These are phyloP conservation scores for Venustaconcha ellipsiformis DNA, from an alignment of 1,140 invertebrate species.

Conservation along the genomic window DNA sequence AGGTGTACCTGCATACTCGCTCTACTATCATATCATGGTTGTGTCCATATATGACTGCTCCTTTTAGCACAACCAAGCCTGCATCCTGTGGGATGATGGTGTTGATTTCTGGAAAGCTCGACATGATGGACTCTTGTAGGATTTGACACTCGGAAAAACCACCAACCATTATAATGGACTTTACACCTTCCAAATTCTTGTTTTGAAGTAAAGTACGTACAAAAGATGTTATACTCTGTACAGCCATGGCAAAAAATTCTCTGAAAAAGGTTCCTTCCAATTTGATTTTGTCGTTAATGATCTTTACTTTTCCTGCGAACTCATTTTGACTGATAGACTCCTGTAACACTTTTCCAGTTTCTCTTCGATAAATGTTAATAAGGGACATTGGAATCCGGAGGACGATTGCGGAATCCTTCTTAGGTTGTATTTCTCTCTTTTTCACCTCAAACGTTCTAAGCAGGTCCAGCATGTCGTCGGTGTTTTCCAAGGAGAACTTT, in stretches of 20 bases:
- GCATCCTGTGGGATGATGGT: constrained; percentile 22
- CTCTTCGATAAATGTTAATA: constrained; percentile 13
- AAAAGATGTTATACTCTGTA: constrained; percentile 22
- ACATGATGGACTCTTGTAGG: constrained; percentile 29
- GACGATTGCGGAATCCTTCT: constrained; percentile 2
- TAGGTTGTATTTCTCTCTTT: constrained; percentile 16
- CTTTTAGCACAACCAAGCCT: constrained; percentile 24
- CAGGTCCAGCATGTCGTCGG: constrained; percentile 24
- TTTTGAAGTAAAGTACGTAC: constrained; percentile 1
- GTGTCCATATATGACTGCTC: constrained; percentile 26
- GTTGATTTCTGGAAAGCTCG: constrained; percentile 16
- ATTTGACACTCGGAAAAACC: constrained; percentile 25
- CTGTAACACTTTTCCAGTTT: constrained; percentile 16
- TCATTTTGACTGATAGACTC: constrained; percentile 20
- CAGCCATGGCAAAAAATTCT: constrained; percentile 26
- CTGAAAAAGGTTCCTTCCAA: constrained; percentile 27
- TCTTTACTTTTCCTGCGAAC: constrained; percentile 21
- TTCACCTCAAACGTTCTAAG: constrained; percentile 21
- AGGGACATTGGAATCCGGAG: constrained; percentile 21
- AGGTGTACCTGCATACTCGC: constrained; percentile 17
- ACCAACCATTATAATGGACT: constrained; percentile 11
- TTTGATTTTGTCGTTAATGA: constrained; percentile 3
- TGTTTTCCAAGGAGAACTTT: constrained; percentile 15
- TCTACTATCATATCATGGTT: constrained; percentile 12
- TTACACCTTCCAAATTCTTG: constrained; percentile 16